A percentile compares a stretch with the other conserved stretches of the same genome.
These are phyloP conservation scores for Drosophila rellima DNA, from an alignment of 2,888 invertebrate species.

Conservation along the genomic window DNA sequence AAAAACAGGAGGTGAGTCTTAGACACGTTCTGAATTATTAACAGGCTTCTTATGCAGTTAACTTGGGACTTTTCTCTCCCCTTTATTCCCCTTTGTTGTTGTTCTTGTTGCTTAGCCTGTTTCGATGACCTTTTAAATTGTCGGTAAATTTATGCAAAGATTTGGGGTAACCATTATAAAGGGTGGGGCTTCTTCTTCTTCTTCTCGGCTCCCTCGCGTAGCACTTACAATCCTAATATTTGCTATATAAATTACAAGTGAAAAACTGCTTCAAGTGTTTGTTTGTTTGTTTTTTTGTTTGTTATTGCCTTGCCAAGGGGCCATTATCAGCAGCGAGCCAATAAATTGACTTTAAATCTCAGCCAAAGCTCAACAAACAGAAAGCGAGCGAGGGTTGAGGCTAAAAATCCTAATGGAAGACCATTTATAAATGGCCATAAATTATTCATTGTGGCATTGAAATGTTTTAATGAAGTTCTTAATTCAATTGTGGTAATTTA, in stretches of 20 bases:
- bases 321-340: slow-evolving; percentile 53
- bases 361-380: slow-evolving; percentile 28
- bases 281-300: slow-evolving; percentile 1
- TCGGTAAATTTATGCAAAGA: slow-evolving; percentile 64
- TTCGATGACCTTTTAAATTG: slow-evolving; percentile 57
- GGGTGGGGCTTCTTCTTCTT: too few relatives aligned
- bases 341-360: slow-evolving; percentile 62
- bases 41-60: slow-evolving; percentile 63
- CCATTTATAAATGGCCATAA: slow-evolving; percentile 22
- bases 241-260: slow-evolving; percentile 62
- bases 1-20: slow-evolving; percentile 13
- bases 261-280: slow-evolving; percentile 27
- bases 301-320: background rate
- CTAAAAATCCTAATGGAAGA: slow-evolving; percentile 8
- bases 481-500: slow-evolving; percentile 30
- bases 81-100: background rate
- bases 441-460: slow-evolving; percentile 33
- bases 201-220: slow-evolving; percentile 39
- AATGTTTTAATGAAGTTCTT: slow-evolving; percentile 26
- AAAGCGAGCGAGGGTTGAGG: background rate
- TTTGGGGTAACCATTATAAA: slow-evolving; percentile 16
- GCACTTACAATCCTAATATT: slow-evolving; percentile 64
- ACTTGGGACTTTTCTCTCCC: slow-evolving; percentile 17
- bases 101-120: slow-evolving; percentile 10
- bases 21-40: slow-evolving; percentile 73